phyloP scores from a whole-genome alignment of 1,140 invertebrate genomes.

The Lutraria rhynchaena region DNA sequence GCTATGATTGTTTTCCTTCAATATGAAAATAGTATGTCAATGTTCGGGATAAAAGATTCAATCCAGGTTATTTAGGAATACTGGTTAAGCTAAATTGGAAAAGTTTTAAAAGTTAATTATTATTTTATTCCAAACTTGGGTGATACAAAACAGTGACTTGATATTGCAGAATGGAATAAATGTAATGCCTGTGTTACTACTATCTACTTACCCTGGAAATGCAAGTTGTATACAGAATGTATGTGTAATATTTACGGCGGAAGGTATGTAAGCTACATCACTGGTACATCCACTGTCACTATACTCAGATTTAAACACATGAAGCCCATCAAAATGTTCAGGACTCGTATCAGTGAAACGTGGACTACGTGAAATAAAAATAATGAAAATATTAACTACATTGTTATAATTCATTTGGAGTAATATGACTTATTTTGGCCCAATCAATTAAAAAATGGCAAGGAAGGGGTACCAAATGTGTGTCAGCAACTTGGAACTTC shows the following conservation, averaged over 20 bases:
- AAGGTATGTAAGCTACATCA: conserved; percentile 7
- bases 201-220: conserved; percentile 14
- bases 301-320: background rate
- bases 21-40: background rate
- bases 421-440: no score
- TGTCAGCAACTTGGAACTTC: no score
- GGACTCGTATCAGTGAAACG: conserved; percentile 11
- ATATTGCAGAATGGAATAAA: no score
- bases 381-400: no score
- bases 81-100: no score
- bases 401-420: no score
- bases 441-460: no score
- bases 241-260: background rate
- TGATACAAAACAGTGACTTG: no score
- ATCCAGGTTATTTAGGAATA: background rate
- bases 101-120: no score
- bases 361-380: conserved; percentile 17
- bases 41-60: background rate
- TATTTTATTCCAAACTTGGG: no score
- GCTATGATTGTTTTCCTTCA: background rate
- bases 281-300: background rate
- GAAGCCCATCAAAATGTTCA: background rate
- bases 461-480: no score
- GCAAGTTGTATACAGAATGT: conserved; percentile 20
- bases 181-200: no score